Evolutionary conservation across 2,888 invertebrate genomes (phyloP).

Genomic region (Drosophila colorata): DNA sequence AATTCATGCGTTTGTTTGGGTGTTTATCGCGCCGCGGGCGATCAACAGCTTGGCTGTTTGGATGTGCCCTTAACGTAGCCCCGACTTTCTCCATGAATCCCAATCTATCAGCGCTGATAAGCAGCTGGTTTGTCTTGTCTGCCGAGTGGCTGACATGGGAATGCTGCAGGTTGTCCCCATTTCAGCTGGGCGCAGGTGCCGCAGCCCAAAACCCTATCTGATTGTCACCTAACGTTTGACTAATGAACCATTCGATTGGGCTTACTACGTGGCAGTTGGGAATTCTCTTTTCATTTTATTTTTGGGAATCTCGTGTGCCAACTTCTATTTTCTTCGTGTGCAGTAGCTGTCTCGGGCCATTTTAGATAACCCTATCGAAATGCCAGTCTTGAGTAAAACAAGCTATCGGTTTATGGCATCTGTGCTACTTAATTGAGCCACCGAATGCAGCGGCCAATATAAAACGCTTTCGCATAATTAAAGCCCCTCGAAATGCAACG

Average conservation of each 20-base stretch:
- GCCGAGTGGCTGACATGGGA: conserved; percentile 50
- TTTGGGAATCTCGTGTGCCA: conserved; percentile 21
- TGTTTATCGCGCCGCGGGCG: conserved; percentile 58
- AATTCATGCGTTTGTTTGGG: conserved; percentile 56
- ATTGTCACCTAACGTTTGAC: conserved; percentile 79
- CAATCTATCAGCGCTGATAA: conserved; percentile 62
- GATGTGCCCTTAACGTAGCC: conserved; percentile 46
- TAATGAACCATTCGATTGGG: conserved; percentile 63
- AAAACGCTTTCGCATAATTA: conserved; percentile 58
- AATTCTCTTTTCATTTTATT: conserved; percentile 30
- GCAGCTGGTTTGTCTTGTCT: conserved; percentile 40
- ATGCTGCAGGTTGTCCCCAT: conserved; percentile 74
- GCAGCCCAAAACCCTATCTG: conserved; percentile 59
- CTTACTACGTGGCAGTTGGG: background rate
- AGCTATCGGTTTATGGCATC: conserved; percentile 68
- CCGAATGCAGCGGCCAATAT: conserved; percentile 24
- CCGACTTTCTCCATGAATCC: conserved; percentile 49
- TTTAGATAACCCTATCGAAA: conserved; percentile 67
- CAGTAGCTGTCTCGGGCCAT: conserved; percentile 61
- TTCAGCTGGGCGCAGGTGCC: conserved; percentile 41
- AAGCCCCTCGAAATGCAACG: conserved; percentile 39
- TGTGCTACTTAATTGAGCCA: conserved; percentile 73
- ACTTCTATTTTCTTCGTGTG: conserved; percentile 43
- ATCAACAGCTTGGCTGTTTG: conserved; percentile 9
- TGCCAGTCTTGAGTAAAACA: conserved; percentile 56